These are phyloP conservation scores for Astropecten irregularis DNA, from an alignment of 53 echinoderm and acorn worm genomes.

Conservation along the genomic window DNA sequence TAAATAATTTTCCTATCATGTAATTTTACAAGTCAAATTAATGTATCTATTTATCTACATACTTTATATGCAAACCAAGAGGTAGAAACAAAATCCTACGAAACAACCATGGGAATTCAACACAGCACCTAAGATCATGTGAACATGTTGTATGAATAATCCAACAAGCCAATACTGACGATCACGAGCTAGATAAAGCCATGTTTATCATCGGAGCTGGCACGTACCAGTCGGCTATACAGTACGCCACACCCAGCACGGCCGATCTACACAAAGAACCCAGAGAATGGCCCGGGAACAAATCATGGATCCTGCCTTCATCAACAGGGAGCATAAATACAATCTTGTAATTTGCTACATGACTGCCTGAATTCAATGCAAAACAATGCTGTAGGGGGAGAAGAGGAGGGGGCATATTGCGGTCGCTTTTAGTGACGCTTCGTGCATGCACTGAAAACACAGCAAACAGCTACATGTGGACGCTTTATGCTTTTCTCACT, in stretches of 20 bases:
- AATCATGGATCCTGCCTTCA: not conserved
- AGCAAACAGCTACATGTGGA: not conserved
- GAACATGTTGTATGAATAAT: too few species aligned
- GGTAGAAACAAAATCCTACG: too few species aligned
- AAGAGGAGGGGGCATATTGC: conserved; percentile 32
- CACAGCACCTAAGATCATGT: too few species aligned
- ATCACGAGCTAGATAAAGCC: not conserved
- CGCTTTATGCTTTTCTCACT: too few species aligned
- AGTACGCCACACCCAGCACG: conserved; percentile 46
- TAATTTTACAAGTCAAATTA: too few species aligned
- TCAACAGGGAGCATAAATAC: not conserved
- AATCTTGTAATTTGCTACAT: conserved; percentile 42
- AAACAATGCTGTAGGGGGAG: conserved; percentile 39
- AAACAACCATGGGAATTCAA: too few species aligned
- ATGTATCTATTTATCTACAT: not conserved
- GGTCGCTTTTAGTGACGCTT: conserved; percentile 28
- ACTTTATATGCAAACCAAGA: not conserved
- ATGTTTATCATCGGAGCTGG: not conserved
- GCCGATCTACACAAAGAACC: conserved; percentile 9
- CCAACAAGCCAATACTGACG: too few species aligned
- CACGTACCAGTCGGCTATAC: too few species aligned
- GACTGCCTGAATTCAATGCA: conserved; percentile 18
- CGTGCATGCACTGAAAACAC: not conserved
- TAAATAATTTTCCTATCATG: too few species aligned
- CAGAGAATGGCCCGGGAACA: not conserved